Base-by-base conservation (phyloP, 2,113 vertebrate species). In the Corythornis madagascariensis region DNA sequence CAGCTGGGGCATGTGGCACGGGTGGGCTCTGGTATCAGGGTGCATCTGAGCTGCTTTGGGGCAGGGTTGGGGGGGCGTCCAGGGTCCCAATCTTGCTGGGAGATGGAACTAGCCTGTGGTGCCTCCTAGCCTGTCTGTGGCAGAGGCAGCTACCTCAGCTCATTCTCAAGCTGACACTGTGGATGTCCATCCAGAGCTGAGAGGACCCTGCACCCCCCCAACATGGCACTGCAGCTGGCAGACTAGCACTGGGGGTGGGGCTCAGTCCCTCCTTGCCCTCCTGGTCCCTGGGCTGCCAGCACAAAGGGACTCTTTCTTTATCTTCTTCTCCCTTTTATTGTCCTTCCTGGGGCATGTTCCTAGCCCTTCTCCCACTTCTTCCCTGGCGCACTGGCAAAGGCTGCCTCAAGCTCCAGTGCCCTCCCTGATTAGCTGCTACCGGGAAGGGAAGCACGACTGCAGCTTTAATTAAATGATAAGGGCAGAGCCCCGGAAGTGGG, bases 381-480 rank as follows among this genome's bases (percentile, higher is more conserved):
- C 57, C 57, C 38, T 20, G 38, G 80, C 0, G 2, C 42, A n/a
- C 56, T 82, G 84, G 71, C 42, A 55, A n/a, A 61, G 52, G 63
- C 63, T 72, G 81, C 90, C 92, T 92, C 86, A 95, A 86, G 93
- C 93, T 96, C 88, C 95, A 95, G 82, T 96, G 96, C 93, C 95
- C 89, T 92, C 88, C 9, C 38, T 96, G 97, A 95, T 96, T 82
- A 96, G 95, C 72, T 91, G 86, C 93, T 96, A 95, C 83, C 91
- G 83, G 92, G 90, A 91, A 42, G 92, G 93, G 90, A 84, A 88
- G 90, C 92, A 43, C 6, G 28, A 61, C 92, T 92, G 93, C 70
- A 82, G 92, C 94, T 97, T 97, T 96, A 96, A 97, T 97, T 97
- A 97, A 97, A 96, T 97, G 96, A 97, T 97, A 97, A 96, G 95